phyloP scores from a whole-genome alignment of 2,113 vertebrate genomes.

The Raja brachyura region DNA sequence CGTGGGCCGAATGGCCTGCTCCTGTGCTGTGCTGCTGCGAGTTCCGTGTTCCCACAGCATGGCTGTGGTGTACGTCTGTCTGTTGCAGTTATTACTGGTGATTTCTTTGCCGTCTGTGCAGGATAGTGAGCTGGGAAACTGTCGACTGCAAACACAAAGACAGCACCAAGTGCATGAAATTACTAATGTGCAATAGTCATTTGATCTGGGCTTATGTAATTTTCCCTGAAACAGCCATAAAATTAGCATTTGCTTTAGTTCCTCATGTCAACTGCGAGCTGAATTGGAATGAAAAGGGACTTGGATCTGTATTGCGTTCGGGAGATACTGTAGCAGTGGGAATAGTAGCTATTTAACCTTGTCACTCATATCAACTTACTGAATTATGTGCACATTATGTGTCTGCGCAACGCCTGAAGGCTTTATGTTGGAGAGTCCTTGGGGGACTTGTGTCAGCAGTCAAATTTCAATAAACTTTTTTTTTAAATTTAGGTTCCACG shows the following conservation, averaged over 20 bases:
- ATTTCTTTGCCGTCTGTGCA: background rate
- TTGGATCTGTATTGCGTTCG: constrained; percentile 51
- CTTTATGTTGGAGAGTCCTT: constrained; percentile 38
- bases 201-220: constrained; percentile 14
- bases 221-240: constrained; percentile 9
- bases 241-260: constrained; percentile 29
- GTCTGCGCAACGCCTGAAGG: constrained; percentile 42
- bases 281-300: constrained; percentile 38
- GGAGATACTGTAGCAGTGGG: constrained; percentile 47
- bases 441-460: constrained; percentile 47
- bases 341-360: constrained; percentile 57
- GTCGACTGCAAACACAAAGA: background rate
- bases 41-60: background rate
- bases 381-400: constrained; percentile 50
- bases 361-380: constrained; percentile 55
- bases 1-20: too few species aligned
- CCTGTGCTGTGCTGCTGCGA: too few species aligned
- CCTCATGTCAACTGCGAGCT: background rate
- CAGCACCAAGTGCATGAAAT: background rate
- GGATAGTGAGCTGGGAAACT: background rate
- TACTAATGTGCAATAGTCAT: constrained; percentile 15
- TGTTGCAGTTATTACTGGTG: too few species aligned
- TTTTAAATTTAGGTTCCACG: constrained; percentile 37
- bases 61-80: background rate
- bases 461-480: constrained; percentile 40